These are phyloP conservation scores for Nyctalus aviator DNA, from an alignment of 2,797 vertebrate genomes.

Conservation along the genomic window DNA sequence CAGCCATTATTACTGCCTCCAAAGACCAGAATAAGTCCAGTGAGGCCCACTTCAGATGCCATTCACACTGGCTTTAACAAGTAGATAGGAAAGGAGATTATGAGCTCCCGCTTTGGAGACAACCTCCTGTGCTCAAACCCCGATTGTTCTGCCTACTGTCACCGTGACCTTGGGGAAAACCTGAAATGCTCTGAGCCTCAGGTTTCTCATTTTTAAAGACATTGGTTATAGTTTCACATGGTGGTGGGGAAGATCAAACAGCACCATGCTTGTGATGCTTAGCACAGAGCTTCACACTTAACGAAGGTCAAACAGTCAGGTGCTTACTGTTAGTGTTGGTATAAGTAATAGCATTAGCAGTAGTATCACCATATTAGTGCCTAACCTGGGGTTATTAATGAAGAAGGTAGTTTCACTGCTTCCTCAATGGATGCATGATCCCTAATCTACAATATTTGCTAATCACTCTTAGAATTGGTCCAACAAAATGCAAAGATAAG, in stretches of 20 bases:
- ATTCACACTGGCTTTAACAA: not conserved
- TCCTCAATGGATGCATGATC: not conserved
- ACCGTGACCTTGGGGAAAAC: not conserved
- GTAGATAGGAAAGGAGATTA: not conserved
- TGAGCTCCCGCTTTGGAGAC: not conserved
- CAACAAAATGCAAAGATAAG: slow-evolving; percentile 9
- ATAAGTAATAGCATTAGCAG: not conserved
- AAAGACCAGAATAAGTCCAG: not conserved
- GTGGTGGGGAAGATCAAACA: not conserved
- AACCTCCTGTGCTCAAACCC: not conserved
- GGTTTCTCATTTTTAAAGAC: not conserved
- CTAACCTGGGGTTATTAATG: not conserved
- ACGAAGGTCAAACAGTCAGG: not conserved
- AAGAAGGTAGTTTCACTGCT: not conserved
- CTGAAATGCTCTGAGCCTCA: not conserved
- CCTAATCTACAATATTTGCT: not conserved
- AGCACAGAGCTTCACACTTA: not conserved
- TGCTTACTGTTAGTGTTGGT: not conserved
- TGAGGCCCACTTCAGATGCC: not conserved
- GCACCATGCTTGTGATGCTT: not conserved
- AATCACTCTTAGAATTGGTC: not conserved
- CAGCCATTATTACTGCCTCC: not conserved
- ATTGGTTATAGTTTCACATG: not conserved
- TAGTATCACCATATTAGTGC: not conserved
- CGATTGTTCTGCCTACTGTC: not conserved